Percentiles rank a stretch among this genome's conserved stretches.
Evolutionary conservation across 2,888 invertebrate genomes (phyloP).

Genomic region (Hirtodrosophila trivittata): DNA sequence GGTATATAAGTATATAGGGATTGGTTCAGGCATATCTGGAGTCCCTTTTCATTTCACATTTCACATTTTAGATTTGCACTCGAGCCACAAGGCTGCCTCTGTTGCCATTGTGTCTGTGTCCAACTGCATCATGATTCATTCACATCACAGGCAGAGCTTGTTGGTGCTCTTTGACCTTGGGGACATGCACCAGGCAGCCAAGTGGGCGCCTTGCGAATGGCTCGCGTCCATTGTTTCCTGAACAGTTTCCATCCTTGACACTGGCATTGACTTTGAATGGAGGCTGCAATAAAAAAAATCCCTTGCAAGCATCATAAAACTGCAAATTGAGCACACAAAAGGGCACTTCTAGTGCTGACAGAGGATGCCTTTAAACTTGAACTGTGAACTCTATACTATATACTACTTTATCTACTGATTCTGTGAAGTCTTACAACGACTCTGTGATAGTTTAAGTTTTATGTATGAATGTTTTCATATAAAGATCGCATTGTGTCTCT

Average conservation of each 20-base stretch:
- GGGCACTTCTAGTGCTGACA: slow-evolving; percentile 24
- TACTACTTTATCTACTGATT: too few species aligned
- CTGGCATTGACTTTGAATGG: slow-evolving; percentile 59
- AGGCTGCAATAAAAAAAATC: slow-evolving; percentile 32
- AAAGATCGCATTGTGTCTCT: too few species aligned
- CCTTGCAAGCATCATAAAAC: slow-evolving; percentile 15
- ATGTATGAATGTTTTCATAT: too few species aligned
- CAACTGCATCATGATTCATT: slow-evolving; percentile 57
- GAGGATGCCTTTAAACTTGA: too few species aligned
- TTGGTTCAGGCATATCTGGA: too few species aligned
- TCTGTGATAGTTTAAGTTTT: too few species aligned
- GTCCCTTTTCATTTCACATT: slow-evolving; percentile 13
- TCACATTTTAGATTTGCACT: slow-evolving; percentile 16
- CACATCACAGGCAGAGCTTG: slow-evolving; percentile 15
- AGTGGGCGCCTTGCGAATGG: slow-evolving; percentile 57
- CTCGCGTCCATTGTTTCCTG: slow-evolving; percentile 49
- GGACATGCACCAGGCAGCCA: slow-evolving; percentile 40
- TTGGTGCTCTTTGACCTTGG: slow-evolving; percentile 38
- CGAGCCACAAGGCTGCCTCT: slow-evolving; percentile 19
- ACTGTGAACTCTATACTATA: too few species aligned
- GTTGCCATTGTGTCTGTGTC: slow-evolving; percentile 26
- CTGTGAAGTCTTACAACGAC: too few species aligned
- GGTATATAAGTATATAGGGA: too few species aligned
- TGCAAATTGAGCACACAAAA: slow-evolving; percentile 36
- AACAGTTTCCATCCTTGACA: slow-evolving; percentile 69